Base-by-base conservation (phyloP, 2,888 invertebrate species). In the Hyalella azteca region DNA sequence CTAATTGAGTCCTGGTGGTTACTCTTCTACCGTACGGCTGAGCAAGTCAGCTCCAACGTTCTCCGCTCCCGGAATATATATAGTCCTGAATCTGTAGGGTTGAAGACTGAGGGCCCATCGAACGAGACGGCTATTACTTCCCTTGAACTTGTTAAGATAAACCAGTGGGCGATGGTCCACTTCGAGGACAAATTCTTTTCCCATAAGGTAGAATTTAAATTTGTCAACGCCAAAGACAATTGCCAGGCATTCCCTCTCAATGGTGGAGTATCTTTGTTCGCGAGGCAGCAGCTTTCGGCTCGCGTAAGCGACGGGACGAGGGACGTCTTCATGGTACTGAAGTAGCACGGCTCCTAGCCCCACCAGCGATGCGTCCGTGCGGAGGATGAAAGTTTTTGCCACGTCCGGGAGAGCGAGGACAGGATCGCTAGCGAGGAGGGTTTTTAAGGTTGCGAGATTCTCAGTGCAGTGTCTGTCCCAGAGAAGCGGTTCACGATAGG, bases 41-140 rank as follows among this genome's bases (percentile, higher is more conserved):
- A 59, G 59, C 13, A 59, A 13, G 49, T 79, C 79, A 7, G 48
- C 79, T 15, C 79, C 77, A 19, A 80, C 60, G 39, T 77, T 80
- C 13, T 80, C 77, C 9, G 50, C 13, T 1, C 77, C 79, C 11
- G 59, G 45, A 60, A 80, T 41, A 66, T 80, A 75, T 11, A 80
- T 48, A n/a, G 60, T 19, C 32, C 77, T 41, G 26, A 45, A 80
- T 5, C 22, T 11, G 36, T 40, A 79, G 7, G 22, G 19, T 32
- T 77, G 76, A 7, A 76, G 32, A 7, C 32, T 2, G 26, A 79
- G 49, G 29, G 77, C 79, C 79, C 79, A 79, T n/a, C 79, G 39
- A 3, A 48, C 4, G 7, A 77, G 22, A 29, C 77, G 11, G 32
- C 1, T 36, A 45, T 79, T 79, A 7, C 19, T 59, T n/a, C 48